These are phyloP conservation scores for Nemurella pictetii DNA, from an alignment of 2,888 invertebrate genomes.

Conservation along the genomic window DNA sequence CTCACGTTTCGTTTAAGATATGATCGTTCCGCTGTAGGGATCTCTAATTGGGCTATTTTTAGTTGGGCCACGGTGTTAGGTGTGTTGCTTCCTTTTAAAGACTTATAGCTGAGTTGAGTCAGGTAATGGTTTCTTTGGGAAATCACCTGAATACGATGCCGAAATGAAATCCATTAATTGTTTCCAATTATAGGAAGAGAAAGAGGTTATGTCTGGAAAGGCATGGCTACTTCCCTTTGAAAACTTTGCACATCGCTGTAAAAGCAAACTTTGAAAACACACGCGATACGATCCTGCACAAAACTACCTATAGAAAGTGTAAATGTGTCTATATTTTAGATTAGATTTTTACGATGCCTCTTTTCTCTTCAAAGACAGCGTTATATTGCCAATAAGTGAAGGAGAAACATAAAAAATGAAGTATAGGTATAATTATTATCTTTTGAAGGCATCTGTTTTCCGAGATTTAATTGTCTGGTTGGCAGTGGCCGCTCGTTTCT, in stretches of 20 bases:
- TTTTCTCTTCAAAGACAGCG: background rate
- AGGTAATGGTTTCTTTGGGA: background rate
- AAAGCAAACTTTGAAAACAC: too few relatives aligned
- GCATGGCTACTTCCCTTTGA: too few relatives aligned
- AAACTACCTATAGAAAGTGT: too few relatives aligned
- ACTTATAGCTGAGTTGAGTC: background rate
- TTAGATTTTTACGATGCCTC: background rate
- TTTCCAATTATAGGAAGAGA: too few relatives aligned
- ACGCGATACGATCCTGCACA: too few relatives aligned
- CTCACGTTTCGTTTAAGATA: background rate
- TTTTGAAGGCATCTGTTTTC: background rate
- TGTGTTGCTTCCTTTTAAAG: background rate
- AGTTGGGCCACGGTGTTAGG: background rate
- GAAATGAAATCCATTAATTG: too few relatives aligned
- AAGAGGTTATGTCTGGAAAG: too few relatives aligned
- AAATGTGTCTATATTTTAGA: background rate
- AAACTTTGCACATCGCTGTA: too few relatives aligned
- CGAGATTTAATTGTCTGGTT: background rate
- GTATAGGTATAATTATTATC: background rate
- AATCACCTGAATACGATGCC: too few relatives aligned
- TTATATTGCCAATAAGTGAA: background rate
- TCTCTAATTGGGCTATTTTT: background rate
- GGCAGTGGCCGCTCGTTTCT: too few relatives aligned
- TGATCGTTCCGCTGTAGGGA: background rate
- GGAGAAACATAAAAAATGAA: background rate